phyloP scores from a whole-genome alignment of 2,888 invertebrate genomes.

The Onthophagus sagittarius region DNA sequence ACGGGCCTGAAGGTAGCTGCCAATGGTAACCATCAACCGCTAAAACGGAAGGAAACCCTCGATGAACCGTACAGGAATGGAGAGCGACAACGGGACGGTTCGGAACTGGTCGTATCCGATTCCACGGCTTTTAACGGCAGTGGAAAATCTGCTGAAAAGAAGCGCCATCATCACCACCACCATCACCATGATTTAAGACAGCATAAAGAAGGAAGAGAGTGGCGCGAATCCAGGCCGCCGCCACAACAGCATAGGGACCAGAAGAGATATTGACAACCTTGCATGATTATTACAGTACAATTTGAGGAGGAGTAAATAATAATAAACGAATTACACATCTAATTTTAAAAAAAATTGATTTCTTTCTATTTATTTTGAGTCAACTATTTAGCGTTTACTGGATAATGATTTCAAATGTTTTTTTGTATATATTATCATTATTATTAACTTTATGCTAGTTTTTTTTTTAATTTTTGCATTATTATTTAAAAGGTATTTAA shows the following conservation, averaged over 20 bases:
- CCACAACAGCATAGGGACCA: slow-evolving; percentile 52
- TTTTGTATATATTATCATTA: not conserved
- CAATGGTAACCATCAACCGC: slow-evolving; percentile 53
- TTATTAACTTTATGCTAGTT: not conserved
- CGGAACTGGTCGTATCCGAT: slow-evolving; percentile 73
- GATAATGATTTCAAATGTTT: not conserved
- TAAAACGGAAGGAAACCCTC: slow-evolving; percentile 67
- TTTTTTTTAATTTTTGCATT: not conserved
- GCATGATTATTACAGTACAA: slow-evolving; percentile 45
- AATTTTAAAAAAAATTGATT: not conserved
- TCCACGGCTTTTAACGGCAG: slow-evolving; percentile 46
- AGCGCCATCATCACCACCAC: slow-evolving; percentile 71
- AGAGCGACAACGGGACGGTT: slow-evolving; percentile 58
- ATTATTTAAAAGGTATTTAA: slow-evolving; percentile 5
- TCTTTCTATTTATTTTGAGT: not conserved
- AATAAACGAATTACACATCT: not conserved
- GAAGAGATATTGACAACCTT: slow-evolving; percentile 51
- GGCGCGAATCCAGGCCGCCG: slow-evolving; percentile 51
- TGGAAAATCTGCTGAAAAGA: slow-evolving; percentile 51
- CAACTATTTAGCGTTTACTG: not conserved
- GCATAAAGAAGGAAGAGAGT: slow-evolving; percentile 56
- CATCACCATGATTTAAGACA: slow-evolving; percentile 64
- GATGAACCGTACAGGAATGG: slow-evolving; percentile 59
- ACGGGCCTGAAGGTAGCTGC: slow-evolving; percentile 33
- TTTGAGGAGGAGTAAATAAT: slow-evolving; percentile 37